Percentiles rank a stretch among this genome's conserved stretches.
These are phyloP conservation scores for Danaus chrysippus DNA, from an alignment of 2,888 invertebrate species.

Conservation along the genomic window DNA sequence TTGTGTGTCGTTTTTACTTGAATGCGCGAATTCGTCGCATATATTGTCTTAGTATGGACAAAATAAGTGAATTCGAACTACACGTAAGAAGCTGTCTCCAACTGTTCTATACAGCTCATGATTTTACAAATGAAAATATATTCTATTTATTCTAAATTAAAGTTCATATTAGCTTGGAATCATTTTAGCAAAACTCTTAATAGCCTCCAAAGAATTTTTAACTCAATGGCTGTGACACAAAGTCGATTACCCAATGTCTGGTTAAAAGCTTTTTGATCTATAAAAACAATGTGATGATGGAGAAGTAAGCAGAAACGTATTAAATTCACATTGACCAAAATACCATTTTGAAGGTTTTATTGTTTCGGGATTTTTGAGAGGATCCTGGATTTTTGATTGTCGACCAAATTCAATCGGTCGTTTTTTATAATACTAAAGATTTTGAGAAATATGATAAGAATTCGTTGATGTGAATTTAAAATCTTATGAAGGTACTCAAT, in stretches of 20 bases:
- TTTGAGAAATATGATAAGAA: not conserved
- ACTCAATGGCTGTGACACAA: not conserved
- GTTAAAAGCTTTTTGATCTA: conserved; percentile 14
- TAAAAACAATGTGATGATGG: conserved; percentile 64
- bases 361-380: conserved; percentile 38
- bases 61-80: conserved; percentile 69
- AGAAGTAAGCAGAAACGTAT: conserved; percentile 69
- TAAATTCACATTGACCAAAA: conserved; percentile 63
- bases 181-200: conserved; percentile 2
- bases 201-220: conserved; percentile 4
- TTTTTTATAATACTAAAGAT: conserved; percentile 13
- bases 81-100: conserved; percentile 48
- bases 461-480: not conserved
- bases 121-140: conserved; percentile 3
- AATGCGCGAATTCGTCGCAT: conserved; percentile 62
- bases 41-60: conserved; percentile 71
- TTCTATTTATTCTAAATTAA: conserved; percentile 3
- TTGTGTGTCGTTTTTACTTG: conserved; percentile 53
- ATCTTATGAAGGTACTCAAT: too few relatives aligned
- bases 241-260: conserved; percentile 31
- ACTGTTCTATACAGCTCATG: not conserved
- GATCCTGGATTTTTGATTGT: conserved; percentile 40
- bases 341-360: conserved; percentile 58
- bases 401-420: conserved; percentile 33
- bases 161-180: not conserved